phyloP scores from a whole-genome alignment of 2,888 invertebrate genomes.

The Catocala sponsa region DNA sequence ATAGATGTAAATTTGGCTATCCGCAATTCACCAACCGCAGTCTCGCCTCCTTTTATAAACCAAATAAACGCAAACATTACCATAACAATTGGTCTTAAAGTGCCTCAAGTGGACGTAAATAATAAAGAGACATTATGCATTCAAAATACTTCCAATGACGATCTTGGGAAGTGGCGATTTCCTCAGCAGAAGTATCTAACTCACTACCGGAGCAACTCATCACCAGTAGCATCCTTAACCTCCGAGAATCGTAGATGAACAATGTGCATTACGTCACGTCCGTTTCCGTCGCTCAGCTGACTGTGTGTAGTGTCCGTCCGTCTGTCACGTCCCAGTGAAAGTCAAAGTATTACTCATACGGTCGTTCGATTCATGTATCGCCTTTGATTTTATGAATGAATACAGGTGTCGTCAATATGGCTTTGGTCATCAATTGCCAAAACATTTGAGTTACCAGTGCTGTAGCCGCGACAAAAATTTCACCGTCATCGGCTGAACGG shows the following conservation, averaged over 20 bases:
- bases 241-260: constrained; percentile 69
- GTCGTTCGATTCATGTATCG: constrained; percentile 14
- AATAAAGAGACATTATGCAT: constrained; percentile 37
- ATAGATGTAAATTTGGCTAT: not conserved
- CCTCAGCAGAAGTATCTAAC: constrained; percentile 44
- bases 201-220: constrained; percentile 50
- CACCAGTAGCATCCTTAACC: constrained; percentile 31
- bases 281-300: constrained; percentile 83
- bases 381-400: constrained; percentile 21
- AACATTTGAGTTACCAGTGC: no score
- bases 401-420: constrained; percentile 4
- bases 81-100: constrained; percentile 7
- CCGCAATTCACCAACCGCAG: not conserved
- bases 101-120: constrained; percentile 8
- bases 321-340: constrained; percentile 71
- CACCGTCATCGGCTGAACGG: no score
- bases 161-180: constrained; percentile 49
- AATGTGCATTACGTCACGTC: constrained; percentile 79
- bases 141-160: constrained; percentile 26
- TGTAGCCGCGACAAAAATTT: no score
- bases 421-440: not conserved
- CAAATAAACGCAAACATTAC: constrained; percentile 9
- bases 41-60: constrained; percentile 16
- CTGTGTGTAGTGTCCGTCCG: constrained; percentile 50
- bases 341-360: constrained; percentile 58